Evolutionary conservation across 2,797 vertebrate genomes (phyloP).

Genomic region (Prionace glauca): DNA sequence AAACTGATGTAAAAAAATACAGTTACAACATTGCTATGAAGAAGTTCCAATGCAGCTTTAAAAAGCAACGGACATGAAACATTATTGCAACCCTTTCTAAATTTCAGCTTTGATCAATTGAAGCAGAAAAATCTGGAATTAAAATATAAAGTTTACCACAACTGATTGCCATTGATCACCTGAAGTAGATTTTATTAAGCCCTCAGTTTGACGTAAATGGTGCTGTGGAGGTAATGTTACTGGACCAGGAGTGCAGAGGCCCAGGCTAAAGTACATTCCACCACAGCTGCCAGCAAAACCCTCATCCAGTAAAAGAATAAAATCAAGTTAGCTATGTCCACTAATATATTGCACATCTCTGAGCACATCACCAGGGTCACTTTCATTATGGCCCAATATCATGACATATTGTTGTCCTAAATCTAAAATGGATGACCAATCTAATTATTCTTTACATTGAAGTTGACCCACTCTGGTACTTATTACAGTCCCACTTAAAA

Average conservation of each 20-base stretch:
- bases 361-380: background rate
- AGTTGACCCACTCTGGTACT: background rate
- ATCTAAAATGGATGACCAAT: background rate
- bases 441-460: background rate
- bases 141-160: background rate
- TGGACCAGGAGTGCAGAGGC: too few species aligned
- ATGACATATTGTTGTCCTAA: background rate
- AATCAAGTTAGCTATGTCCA: background rate
- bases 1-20: slow-evolving; percentile 64
- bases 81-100: background rate
- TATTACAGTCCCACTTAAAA: background rate
- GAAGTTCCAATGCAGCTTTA: background rate
- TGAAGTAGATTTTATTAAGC: too few species aligned
- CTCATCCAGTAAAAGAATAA: background rate
- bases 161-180: background rate
- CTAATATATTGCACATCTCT: background rate
- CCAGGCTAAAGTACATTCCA: too few species aligned
- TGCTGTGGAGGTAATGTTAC: too few species aligned
- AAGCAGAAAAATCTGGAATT: background rate
- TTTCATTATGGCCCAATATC: background rate
- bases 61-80: background rate
- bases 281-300: too few species aligned
- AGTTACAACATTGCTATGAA: slow-evolving; percentile 31
- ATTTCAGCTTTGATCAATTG: background rate
- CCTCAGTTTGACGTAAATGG: too few species aligned